Percentiles rank a stretch among this genome's conserved stretches.
Evolutionary conservation across 2,797 vertebrate species (phyloP).

Genomic region (Moxostoma hubbsi): DNA sequence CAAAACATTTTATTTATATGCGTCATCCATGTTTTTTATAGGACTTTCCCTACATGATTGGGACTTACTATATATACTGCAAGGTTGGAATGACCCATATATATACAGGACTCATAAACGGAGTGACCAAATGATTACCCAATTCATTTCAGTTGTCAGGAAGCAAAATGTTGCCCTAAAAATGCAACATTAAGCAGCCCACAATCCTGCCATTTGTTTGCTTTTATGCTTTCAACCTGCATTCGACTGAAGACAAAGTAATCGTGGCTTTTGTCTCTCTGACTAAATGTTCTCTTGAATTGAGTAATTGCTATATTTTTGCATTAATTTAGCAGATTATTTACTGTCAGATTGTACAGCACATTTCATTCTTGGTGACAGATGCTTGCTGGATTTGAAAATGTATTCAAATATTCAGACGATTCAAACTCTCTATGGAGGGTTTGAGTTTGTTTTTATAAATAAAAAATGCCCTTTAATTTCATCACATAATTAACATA

Average conservation of each 20-base stretch:
- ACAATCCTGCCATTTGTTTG: slow-evolving; percentile 1
- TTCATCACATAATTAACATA: slow-evolving; percentile 49
- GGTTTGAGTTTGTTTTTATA: slow-evolving; percentile 58
- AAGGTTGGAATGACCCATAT: slow-evolving; percentile 62
- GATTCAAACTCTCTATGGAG: slow-evolving; percentile 37
- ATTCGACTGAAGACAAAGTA: slow-evolving; percentile 4
- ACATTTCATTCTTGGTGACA: slow-evolving; percentile 45
- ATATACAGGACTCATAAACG: slow-evolving; percentile 81
- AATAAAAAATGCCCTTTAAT: slow-evolving; percentile 55
- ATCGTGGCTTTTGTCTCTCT: slow-evolving; percentile 53
- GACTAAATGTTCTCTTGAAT: slow-evolving; percentile 50
- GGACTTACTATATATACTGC: not conserved
- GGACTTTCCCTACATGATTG: not conserved
- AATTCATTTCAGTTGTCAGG: not conserved
- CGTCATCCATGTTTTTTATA: not conserved
- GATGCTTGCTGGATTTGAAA: slow-evolving; percentile 30
- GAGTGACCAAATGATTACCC: slow-evolving; percentile 69
- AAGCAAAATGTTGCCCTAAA: not conserved
- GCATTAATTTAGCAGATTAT: slow-evolving; percentile 34
- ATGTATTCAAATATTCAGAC: slow-evolving; percentile 52
- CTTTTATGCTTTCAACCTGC: slow-evolving; percentile 5
- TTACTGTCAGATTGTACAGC: slow-evolving; percentile 55
- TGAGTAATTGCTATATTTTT: slow-evolving; percentile 53
- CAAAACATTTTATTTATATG: slow-evolving; percentile 67
- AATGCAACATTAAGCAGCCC: slow-evolving; percentile 3